A percentile compares a stretch with the other conserved stretches of the same genome.
These are phyloP conservation scores for Trinorchestia longiramus DNA, from an alignment of 1,140 invertebrate species.

Conservation along the genomic window DNA sequence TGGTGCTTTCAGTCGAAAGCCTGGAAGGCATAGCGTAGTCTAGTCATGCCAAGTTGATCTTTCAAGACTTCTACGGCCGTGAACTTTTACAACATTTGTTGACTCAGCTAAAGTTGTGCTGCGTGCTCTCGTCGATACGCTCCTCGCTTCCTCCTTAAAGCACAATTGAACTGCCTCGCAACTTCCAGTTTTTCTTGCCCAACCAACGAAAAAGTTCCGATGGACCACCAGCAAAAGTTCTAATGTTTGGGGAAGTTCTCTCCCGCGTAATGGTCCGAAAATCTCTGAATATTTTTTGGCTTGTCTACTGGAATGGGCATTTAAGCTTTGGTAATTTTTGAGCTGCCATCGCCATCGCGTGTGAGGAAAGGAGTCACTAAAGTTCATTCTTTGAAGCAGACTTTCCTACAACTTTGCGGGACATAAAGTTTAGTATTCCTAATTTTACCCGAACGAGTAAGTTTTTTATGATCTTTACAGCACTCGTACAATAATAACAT, in stretches of 20 bases:
- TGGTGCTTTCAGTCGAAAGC: neutral
- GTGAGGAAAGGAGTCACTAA: neutral
- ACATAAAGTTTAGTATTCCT: neutral
- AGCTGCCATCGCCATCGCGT: neutral
- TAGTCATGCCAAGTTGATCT: neutral
- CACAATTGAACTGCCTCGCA: neutral
- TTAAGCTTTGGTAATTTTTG: neutral
- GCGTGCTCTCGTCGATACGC: neutral
- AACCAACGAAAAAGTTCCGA: neutral
- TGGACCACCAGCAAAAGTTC: neutral
- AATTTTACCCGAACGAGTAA: neutral
- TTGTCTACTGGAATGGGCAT: neutral
- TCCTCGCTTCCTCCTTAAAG: neutral
- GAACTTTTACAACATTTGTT: neutral
- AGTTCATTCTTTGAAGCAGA: neutral
- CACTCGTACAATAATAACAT: neutral
- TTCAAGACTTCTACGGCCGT: neutral
- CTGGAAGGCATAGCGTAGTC: neutral
- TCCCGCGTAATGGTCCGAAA: neutral
- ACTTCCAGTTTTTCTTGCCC: neutral
- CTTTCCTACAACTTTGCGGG: neutral
- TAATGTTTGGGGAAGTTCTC: neutral
- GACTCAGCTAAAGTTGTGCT: neutral
- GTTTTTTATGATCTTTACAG: neutral
- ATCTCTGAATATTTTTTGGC: neutral